Percentiles rank a stretch among this genome's conserved stretches.
These are phyloP conservation scores for Pachypsylla venusta DNA, from an alignment of 1,140 invertebrate genomes.

Conservation along the genomic window DNA sequence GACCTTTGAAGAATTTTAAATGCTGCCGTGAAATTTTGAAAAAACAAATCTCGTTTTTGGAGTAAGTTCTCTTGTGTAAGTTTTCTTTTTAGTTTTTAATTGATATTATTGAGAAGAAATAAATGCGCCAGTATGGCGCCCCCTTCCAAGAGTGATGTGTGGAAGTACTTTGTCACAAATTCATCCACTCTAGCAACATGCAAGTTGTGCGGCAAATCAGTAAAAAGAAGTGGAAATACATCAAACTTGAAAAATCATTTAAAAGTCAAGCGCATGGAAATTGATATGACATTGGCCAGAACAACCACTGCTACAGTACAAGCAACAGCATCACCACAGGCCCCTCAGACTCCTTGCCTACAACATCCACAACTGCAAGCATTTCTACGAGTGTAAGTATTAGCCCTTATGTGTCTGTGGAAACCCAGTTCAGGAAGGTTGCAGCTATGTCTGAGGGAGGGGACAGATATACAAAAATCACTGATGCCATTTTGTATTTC, in stretches of 20 bases:
- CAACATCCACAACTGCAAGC: too few species aligned
- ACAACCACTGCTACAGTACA: too few species aligned
- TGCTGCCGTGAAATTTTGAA: too few species aligned
- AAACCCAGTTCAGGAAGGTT: neutral
- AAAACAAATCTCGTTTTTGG: neutral
- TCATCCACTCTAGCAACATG: neutral
- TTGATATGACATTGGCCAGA: neutral
- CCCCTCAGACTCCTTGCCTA: too few species aligned
- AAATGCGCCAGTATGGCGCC: neutral
- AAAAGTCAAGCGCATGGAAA: neutral
- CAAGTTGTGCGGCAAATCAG: neutral
- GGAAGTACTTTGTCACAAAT: neutral
- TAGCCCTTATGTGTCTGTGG: too few species aligned
- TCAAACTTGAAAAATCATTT: neutral
- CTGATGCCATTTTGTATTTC: slow-evolving; percentile 23
- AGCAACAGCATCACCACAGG: too few species aligned
- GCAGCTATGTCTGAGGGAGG: slow-evolving; percentile 9
- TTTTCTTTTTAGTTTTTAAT: too few species aligned
- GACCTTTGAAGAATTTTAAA: too few species aligned
- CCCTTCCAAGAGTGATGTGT: neutral
- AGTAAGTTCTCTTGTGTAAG: neutral
- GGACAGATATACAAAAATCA: slow-evolving; percentile 14
- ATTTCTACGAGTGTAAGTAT: too few species aligned
- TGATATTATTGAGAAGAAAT: neutral
- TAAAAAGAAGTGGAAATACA: neutral